A percentile compares a stretch with the other conserved stretches of the same genome.
Evolutionary conservation across 2,797 vertebrate species (phyloP).

Genomic region (Odontamblyopus rebecca): DNA sequence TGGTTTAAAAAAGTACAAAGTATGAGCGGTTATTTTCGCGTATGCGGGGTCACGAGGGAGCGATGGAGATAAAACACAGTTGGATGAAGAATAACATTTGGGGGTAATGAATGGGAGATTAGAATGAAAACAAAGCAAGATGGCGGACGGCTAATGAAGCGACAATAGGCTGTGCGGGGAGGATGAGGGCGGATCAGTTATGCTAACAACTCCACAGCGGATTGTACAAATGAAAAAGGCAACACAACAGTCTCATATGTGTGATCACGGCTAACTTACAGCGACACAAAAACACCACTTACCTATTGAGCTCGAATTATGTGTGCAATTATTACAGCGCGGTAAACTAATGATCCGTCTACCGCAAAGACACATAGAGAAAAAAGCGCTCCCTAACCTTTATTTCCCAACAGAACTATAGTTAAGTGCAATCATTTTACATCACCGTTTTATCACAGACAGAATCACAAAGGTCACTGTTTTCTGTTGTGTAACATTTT

Average conservation of each 20-base stretch:
- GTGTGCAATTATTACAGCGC: no score
- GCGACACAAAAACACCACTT: neutral
- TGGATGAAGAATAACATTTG: slow-evolving; percentile 12
- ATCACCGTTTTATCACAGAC: no score
- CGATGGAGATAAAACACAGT: slow-evolving; percentile 20
- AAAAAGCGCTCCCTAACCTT: no score
- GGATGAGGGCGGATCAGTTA: slow-evolving; percentile 41
- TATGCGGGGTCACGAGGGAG: slow-evolving; percentile 26
- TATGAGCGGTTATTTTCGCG: slow-evolving; percentile 21
- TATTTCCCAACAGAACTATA: no score
- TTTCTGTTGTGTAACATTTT: no score
- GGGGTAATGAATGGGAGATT: slow-evolving; percentile 30
- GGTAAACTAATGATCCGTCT: no score
- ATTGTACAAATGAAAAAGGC: slow-evolving; percentile 6
- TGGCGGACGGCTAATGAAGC: slow-evolving; percentile 40
- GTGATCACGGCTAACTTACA: neutral
- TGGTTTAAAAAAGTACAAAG: slow-evolving; percentile 22
- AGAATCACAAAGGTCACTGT: no score
- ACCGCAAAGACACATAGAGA: no score
- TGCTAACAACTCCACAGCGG: slow-evolving; percentile 18
- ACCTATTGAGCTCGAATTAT: no score
- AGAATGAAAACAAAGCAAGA: slow-evolving; percentile 40
- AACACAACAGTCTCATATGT: neutral
- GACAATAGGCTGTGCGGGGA: slow-evolving; percentile 17
- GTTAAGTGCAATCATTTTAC: no score